These are phyloP conservation scores for Conus canariensis DNA, from an alignment of 2,888 invertebrate species.

Conservation along the genomic window DNA sequence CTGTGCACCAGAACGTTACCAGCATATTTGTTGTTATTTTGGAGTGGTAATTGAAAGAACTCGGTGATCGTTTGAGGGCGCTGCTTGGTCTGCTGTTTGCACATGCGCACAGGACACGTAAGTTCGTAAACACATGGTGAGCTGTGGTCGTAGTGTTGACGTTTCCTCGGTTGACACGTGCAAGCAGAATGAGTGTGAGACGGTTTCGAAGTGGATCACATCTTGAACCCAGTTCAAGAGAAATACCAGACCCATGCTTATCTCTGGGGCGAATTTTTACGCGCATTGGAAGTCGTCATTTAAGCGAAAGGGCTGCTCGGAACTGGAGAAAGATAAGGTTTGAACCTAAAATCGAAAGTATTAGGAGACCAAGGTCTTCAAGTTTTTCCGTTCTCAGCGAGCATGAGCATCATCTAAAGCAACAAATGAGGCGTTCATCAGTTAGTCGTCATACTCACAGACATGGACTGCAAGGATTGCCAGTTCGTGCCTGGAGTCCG, in stretches of 20 bases:
- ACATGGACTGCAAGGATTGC: background rate
- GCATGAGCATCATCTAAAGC: background rate
- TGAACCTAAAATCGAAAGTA: background rate
- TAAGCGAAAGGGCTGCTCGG: background rate
- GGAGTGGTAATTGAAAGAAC: constrained; percentile 20
- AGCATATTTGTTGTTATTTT: constrained; percentile 26
- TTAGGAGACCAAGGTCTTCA: background rate
- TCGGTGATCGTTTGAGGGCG: constrained; percentile 32
- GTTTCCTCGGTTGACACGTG: background rate
- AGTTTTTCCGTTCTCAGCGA: background rate
- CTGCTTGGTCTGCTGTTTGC: background rate
- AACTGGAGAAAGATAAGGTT: background rate
- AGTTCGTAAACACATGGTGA: background rate
- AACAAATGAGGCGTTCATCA: background rate
- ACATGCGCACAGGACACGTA: background rate
- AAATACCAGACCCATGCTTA: background rate
- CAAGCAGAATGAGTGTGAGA: background rate
- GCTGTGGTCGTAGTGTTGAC: background rate
- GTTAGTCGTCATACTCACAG: background rate
- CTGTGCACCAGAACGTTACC: background rate
- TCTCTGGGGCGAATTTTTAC: background rate
- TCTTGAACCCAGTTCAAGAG: background rate
- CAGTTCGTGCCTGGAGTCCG: background rate
- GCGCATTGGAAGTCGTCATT: background rate
- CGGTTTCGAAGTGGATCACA: background rate